Evolutionary conservation across 2,113 vertebrate species (phyloP), one percentile per base, ranked within the genome.

Genomic region (Proteles cristata): DNA sequence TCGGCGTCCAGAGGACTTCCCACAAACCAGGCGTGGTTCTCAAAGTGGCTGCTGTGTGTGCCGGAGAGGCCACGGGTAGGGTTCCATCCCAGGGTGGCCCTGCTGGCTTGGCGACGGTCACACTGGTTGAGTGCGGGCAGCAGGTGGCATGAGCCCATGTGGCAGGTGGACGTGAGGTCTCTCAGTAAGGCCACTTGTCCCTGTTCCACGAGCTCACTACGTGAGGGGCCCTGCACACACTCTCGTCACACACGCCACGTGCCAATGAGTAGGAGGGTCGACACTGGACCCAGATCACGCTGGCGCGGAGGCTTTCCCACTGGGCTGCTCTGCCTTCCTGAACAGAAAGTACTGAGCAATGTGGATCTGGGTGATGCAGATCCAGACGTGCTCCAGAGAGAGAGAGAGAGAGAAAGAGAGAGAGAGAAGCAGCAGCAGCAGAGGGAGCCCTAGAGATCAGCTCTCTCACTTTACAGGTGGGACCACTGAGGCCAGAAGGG

Each of bases 101-200:
- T 0, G 1, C 0, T 0, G 19, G 15, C 76, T 88, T 12, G 4
- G 12, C 33, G 15, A 45, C 12, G 63, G 53, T 4, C 11, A 14
- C 43, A 63, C 16, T 17, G 61, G 39, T 3, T 14, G 87, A 63
- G 66, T 4, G 11, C 0, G 1, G 33, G 77, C 9, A 12, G 45
- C 10, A 31, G 39, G 39, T 7, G 6, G 28, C 2, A 0, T 3
- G 35, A 33, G 63, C 79, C 65, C 80, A 31, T 17, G 39, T 31
- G n/a, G 66, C 31, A 17, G 33, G 23, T 2, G 12, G 39, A 26
- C 9, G 25, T 8, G 15, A 28, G 0, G 11, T 31, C n/a, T 43
- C 45, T 63, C 45, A 10, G 14, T 0, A 7, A 31, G 7, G 11
- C 31, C n/a, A 1, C 63, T 4, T 7, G 2, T 16, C 31, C 65